Conservation (phyloP, 2,797 vertebrate genomes). For the Centroberyx gerrardi region DNA sequence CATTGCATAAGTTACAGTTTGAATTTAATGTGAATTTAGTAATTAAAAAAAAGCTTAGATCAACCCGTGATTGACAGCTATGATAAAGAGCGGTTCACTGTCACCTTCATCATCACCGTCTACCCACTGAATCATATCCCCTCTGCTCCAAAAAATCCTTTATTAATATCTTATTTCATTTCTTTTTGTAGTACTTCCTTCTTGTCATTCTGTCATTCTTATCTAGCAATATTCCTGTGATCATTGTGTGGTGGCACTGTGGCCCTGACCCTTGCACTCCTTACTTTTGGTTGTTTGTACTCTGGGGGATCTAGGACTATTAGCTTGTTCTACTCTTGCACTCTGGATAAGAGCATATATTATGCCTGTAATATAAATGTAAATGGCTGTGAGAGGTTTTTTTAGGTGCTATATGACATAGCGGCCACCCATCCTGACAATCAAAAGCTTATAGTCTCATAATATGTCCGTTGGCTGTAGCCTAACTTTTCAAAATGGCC, state of each 20-base stretch:
- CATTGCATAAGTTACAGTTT: constrained; percentile 7
- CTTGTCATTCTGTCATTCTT: background rate
- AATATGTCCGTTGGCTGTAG: background rate
- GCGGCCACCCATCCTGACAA: constrained; percentile 38
- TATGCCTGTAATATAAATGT: constrained; percentile 46
- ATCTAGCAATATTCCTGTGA: background rate
- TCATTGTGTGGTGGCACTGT: background rate
- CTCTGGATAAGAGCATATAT: constrained; percentile 50
- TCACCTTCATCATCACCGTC: constrained; percentile 21
- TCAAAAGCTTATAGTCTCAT: constrained; percentile 35
- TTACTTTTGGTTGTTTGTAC: constrained; percentile 34
- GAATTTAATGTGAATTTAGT: constrained; percentile 43
- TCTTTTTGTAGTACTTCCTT: background rate
- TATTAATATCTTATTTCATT: constrained; percentile 19
- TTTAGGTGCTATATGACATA: constrained; percentile 22
- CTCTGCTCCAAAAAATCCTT: constrained; percentile 16
- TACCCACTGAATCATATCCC: constrained; percentile 9
- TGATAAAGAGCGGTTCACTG: constrained; percentile 50
- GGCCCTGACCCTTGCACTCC: constrained; percentile 9
- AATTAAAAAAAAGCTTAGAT: constrained; percentile 24
- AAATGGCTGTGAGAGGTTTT: constrained; percentile 28
- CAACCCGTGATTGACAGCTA: constrained; percentile 57
- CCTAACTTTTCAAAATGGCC: background rate
- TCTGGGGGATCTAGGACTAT: constrained; percentile 37
- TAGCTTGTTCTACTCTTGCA: constrained; percentile 21